phyloP scores from a whole-genome alignment of 2,888 invertebrate species.

The Geophilus truncorum region DNA sequence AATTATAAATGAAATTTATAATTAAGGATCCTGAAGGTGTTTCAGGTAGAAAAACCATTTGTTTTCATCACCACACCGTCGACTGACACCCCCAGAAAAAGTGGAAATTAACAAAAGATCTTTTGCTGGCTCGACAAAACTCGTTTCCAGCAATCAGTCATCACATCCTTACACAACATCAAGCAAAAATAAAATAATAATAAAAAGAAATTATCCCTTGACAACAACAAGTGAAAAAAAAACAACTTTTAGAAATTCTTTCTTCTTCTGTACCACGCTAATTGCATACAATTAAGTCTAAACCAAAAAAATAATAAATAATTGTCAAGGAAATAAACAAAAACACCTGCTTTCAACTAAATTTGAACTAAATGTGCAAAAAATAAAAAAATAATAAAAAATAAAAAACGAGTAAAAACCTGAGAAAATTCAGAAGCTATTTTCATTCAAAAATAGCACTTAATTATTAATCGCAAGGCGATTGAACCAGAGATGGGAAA shows the following conservation, averaged over 20 bases:
- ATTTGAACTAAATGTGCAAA: not conserved
- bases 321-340: conserved; percentile 14
- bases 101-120: conserved; percentile 20
- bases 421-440: not conserved
- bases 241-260: not conserved
- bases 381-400: not conserved
- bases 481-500: not conserved
- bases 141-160: conserved; percentile 1
- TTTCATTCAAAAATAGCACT: not conserved
- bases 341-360: not conserved
- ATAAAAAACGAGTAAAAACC: not conserved
- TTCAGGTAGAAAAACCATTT: conserved; percentile 11
- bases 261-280: not conserved
- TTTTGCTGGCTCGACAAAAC: not conserved
- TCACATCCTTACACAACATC: conserved; percentile 1
- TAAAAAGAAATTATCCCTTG: not conserved
- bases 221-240: not conserved
- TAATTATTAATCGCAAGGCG: not conserved
- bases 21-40: not conserved
- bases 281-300: not conserved
- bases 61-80: not conserved
- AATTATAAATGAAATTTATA: not conserved
- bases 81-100: not conserved
- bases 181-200: not conserved
- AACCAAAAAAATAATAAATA: not conserved